Percentiles rank a stretch among this genome's conserved stretches.
These are phyloP conservation scores for Pangasius sanitwongsei DNA, from an alignment of 2,797 vertebrate species.

Conservation along the genomic window DNA sequence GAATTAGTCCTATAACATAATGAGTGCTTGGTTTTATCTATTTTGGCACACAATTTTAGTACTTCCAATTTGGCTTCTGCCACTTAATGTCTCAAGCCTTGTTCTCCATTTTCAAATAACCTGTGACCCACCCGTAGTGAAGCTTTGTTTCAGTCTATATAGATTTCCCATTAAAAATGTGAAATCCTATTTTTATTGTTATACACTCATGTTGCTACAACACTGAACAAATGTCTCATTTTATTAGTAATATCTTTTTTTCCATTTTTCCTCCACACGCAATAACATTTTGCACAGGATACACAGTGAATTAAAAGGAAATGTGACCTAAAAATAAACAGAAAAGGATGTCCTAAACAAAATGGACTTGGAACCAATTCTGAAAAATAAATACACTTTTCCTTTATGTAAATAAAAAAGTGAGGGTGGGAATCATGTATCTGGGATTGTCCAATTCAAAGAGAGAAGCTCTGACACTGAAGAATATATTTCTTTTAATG, in stretches of 20 bases:
- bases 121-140: conserved; percentile 52
- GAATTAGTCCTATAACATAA: conserved; percentile 67
- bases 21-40: conserved; percentile 63
- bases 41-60: conserved; percentile 70
- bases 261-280: conserved; percentile 56
- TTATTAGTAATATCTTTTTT: conserved; percentile 60
- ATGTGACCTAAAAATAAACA: conserved; percentile 65
- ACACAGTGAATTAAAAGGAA: conserved; percentile 65
- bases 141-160: conserved; percentile 56
- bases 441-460: conserved; percentile 67
- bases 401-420: conserved; percentile 55
- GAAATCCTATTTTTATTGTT: conserved; percentile 58
- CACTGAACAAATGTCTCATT: conserved; percentile 66
- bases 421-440: conserved; percentile 51
- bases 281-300: conserved; percentile 67
- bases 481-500: conserved; percentile 87
- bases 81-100: neutral
- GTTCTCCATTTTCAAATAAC: conserved; percentile 56
- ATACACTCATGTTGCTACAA: conserved; percentile 65
- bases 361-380: conserved; percentile 72
- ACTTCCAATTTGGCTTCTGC: conserved; percentile 45
- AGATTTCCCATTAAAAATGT: conserved; percentile 53
- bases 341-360: conserved; percentile 64
- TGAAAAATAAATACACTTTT: conserved; percentile 81
- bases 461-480: conserved; percentile 88